Evolutionary conservation across 2,797 vertebrate genomes (phyloP).

Genomic region (Thripadectes ignobilis): DNA sequence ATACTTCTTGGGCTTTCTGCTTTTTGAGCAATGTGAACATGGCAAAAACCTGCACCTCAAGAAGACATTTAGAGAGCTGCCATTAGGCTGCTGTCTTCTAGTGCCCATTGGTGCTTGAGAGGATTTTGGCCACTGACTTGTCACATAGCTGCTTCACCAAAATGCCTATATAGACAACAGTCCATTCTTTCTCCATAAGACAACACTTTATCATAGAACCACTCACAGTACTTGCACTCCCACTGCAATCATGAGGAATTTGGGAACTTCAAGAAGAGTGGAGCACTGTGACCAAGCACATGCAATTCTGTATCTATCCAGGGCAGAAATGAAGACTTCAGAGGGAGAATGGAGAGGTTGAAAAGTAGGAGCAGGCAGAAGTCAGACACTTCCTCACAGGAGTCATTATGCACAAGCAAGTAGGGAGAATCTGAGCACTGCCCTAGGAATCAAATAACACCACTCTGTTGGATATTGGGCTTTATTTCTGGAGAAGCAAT

Average conservation of each 20-base stretch:
- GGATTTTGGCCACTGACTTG: not conserved
- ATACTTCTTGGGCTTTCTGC: accelerated
- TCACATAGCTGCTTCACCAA: not conserved
- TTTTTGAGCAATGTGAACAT: not conserved
- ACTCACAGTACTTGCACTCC: not conserved
- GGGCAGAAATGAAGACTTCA: not conserved
- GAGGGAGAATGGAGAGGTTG: not conserved
- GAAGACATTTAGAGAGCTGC: not conserved
- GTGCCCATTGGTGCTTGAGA: not conserved
- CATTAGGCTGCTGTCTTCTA: not conserved
- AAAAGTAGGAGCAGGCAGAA: not conserved
- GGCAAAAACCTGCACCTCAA: not conserved
- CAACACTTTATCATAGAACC: not conserved
- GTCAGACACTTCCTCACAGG: not conserved
- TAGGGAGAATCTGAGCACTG: not conserved
- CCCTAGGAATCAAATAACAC: not conserved
- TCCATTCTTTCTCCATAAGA: not conserved
- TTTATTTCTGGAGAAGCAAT: slow-evolving; percentile 20
- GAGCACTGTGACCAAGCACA: not conserved
- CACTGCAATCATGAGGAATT: not conserved
- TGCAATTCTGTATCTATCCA: not conserved
- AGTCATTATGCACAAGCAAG: not conserved
- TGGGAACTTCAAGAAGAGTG: not conserved
- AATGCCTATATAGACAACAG: not conserved
- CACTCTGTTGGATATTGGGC: not conserved